Conservation (phyloP, 2,797 vertebrate species). For the Dipus sagitta region DNA sequence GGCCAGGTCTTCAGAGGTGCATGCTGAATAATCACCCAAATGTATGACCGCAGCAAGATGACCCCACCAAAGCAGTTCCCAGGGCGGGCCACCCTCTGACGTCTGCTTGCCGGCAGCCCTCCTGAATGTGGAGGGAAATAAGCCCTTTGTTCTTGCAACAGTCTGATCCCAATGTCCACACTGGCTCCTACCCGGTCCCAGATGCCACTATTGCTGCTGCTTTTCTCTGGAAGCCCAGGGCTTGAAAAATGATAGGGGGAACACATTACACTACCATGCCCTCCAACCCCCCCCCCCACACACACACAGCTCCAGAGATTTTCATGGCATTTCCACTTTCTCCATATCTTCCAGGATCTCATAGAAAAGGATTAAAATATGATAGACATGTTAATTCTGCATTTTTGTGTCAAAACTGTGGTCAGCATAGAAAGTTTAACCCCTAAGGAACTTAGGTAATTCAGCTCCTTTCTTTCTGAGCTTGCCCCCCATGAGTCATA, state of each 20-base stretch:
- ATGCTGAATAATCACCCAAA: neutral
- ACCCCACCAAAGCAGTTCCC: neutral
- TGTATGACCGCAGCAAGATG: neutral
- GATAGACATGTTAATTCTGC: neutral
- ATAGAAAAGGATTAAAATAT: neutral
- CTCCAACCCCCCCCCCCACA: neutral
- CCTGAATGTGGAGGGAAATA: neutral
- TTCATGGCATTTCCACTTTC: neutral
- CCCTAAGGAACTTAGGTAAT: neutral
- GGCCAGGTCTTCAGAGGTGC: neutral
- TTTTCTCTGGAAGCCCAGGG: too few relatives aligned
- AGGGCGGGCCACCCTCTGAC: neutral
- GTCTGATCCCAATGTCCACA: too few relatives aligned
- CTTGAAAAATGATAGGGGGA: too few relatives aligned
- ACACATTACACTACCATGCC: neutral
- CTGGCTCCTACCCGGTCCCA: too few relatives aligned
- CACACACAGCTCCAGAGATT: fast-evolving
- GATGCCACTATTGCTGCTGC: too few relatives aligned
- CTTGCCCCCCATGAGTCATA: neutral
- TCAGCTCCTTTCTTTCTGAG: neutral
- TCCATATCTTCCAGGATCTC: neutral
- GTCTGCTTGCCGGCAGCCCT: neutral
- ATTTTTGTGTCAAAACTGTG: neutral
- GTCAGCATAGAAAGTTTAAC: neutral
- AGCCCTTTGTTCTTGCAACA: neutral